Base-by-base conservation (phyloP, 2,888 invertebrate species). In the Nomada ferruginata region DNA sequence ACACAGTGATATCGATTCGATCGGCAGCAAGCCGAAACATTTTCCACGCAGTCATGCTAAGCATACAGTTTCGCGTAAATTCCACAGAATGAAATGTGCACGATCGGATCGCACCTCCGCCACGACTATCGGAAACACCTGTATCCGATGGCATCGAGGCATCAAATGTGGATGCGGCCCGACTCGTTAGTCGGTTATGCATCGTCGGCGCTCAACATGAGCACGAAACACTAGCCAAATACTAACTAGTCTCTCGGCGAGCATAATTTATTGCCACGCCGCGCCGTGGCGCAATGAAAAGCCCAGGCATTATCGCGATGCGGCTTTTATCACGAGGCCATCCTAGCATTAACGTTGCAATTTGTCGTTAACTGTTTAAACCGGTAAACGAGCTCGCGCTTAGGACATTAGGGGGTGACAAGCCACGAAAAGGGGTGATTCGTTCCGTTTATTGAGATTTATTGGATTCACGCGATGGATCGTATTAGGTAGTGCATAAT, bases 141-240 rank as follows among this genome's bases (percentile, higher is more conserved):
- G 81, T 82, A 82, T 76, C 70, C 78, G 78, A 83, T 74, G 42
- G 76, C 78, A 61, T 64, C 73, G 66, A 63, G 63, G 70, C 78
- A 74, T 83, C 83, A 83, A 83, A 83, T 63, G 82, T 82, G 82
- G 74, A 78, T 68, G 82, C 69, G 42, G 61, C 73, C n/a, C 70
- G 76, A 82, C 74, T 83, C 82, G 83, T 82, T 77, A 83, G 77
- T 61, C 71, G 82, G 70, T 83, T 78, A 78, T 83, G 82, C 77
- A 78, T 74, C 83, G 74, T 63, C 78, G 77, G 36, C 66, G 82
- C 47, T 68, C 71, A 63, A 70, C 74, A 42, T 59, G 73, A 47
- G 63, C 78, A 77, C 83, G 82, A 83, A 77, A 77, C 77, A 66
- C 70, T 71, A 70, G 55, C 82, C 77, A 71, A 83, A 82, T 70